Conservation (phyloP, 2,888 invertebrate genomes). For the Crematogaster levior region DNA sequence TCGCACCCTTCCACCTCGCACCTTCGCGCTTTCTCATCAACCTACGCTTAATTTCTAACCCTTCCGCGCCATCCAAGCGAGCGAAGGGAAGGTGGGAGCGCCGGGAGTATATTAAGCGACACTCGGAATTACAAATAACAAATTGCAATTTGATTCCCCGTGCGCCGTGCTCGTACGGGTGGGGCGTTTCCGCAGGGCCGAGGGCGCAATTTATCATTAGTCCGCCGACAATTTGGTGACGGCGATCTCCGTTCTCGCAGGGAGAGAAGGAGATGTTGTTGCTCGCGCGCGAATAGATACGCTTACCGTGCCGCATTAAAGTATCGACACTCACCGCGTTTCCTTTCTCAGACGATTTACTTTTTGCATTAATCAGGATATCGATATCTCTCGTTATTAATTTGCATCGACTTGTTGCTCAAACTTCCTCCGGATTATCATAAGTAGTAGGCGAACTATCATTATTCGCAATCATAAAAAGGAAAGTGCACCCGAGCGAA, state of each 20-base stretch:
- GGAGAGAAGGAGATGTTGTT: slow-evolving; percentile 38
- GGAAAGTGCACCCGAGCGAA: not conserved
- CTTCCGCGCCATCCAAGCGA: slow-evolving; percentile 68
- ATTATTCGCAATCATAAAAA: slow-evolving; percentile 14
- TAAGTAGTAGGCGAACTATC: not conserved
- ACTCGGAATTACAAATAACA: slow-evolving; percentile 86
- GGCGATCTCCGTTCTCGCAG: slow-evolving; percentile 66
- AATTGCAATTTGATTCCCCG: slow-evolving; percentile 86
- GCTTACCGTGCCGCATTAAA: not conserved
- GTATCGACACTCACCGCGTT: not conserved
- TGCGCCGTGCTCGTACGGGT: slow-evolving; percentile 67
- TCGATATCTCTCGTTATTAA: not conserved
- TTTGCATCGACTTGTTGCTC: slow-evolving; percentile 18
- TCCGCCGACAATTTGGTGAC: slow-evolving; percentile 84
- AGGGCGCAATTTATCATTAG: slow-evolving; percentile 86
- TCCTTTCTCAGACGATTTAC: not conserved
- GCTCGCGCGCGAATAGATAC: slow-evolving; percentile 7
- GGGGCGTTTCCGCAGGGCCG: slow-evolving; percentile 72
- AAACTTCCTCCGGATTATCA: not conserved
- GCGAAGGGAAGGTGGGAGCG: slow-evolving; percentile 71
- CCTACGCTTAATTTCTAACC: slow-evolving; percentile 80
- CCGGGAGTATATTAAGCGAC: slow-evolving; percentile 84
- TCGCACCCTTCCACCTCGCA: slow-evolving; percentile 60
- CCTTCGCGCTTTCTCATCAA: slow-evolving; percentile 72
- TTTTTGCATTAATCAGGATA: not conserved